Base-by-base conservation (phyloP, 2,888 invertebrate genomes). In the Blera fallax region DNA sequence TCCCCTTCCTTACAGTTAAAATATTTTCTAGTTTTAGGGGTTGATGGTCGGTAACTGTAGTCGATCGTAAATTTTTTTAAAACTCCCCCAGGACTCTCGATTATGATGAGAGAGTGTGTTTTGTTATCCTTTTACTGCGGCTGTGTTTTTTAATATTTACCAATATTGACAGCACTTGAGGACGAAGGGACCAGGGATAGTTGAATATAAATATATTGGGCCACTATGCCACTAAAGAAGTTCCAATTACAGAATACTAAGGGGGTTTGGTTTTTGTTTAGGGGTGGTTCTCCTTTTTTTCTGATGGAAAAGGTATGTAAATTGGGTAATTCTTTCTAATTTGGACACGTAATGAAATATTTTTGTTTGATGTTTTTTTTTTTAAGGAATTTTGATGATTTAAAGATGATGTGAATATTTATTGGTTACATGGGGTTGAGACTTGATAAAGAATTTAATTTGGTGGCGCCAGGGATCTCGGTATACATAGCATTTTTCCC, bases 151-250 rank as follows among this genome's bases (percentile, higher is more conserved):
- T 90, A 91, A 90, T 90, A 90, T 91, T 91, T 90, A 90, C 90
- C 90, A 91, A 90, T 90, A 90, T 91, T 90, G 90, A 90, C 90
- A 91, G 89, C 90, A 89, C 90, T 90, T 90, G 88, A 88, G 88
- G 87, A 87, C 8, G 32, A 32, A 56, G 64, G 0, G 18, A 18
- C 43, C 11, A 56, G 72, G 60, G 40, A 34, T 10, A 48, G 40
- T 37, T 45, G 7, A n/a, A 10, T 40, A 21, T 18, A 4, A 43
- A 8, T 45, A 67, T 60, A 81, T 81, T 81, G 54, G 76, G 76
- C 69, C 76, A 81, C 74, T 76, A 76, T 81, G 81, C 54, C 76
- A 69, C 76, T 81, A 69, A 69, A 69, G 67, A 74, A 74, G 81
- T 81, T 76, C 81, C 81, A 81, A 81, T 81, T 81, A 81, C 60